Evolutionary conservation across 2,113 vertebrate species (phyloP), one percentile per base, ranked within the genome.

Genomic region (Atractosteus spatula): DNA sequence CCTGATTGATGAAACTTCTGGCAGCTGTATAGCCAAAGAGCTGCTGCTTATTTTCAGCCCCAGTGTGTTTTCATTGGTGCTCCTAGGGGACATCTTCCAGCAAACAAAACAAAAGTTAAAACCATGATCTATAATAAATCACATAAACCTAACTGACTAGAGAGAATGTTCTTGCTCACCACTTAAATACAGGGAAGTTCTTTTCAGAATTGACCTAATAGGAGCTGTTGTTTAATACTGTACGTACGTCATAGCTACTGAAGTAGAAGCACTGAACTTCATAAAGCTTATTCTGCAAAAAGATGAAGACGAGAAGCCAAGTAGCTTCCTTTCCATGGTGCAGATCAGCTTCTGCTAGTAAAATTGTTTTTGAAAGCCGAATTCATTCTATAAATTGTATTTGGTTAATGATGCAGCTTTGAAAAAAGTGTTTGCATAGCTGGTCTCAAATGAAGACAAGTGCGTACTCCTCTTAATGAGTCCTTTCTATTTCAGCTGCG

Each of bases 1-100:
- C 87, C 84, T 92, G 91, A 94, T 91, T 79, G 75, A 93, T 89
- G 89, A 77, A 79, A 77, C 64, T 45, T 51, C 74, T 72, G 78
- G 76, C 83, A 86, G 84, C 82, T 85, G 78, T 80, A 81, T 72
- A 66, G 73, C 43, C 44, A 77, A 6, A 41, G 55, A 73, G 69
- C 71, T 16, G 74, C 66, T 73, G 57, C 66, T 70, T 61, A 74
- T 76, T 70, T 57, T 55, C 17, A 41, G 66, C 65, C 57, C 56
- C 68, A 55, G 61, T 8, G 65, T 75, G 16, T 42, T 41, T 29
- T 8, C 69, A 42, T 57, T 74, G 75, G 56, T 44, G 55, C 75
- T 79, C 86, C 77, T 10, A 70, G 4, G 84, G 81, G 86, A 87
- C 78, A 17, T 12, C 57, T 76, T 64, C 79, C 84, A 81, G 81